Evolutionary conservation across 2,797 vertebrate genomes (phyloP).

Genomic region (Myoxocephalus aenaeus): DNA sequence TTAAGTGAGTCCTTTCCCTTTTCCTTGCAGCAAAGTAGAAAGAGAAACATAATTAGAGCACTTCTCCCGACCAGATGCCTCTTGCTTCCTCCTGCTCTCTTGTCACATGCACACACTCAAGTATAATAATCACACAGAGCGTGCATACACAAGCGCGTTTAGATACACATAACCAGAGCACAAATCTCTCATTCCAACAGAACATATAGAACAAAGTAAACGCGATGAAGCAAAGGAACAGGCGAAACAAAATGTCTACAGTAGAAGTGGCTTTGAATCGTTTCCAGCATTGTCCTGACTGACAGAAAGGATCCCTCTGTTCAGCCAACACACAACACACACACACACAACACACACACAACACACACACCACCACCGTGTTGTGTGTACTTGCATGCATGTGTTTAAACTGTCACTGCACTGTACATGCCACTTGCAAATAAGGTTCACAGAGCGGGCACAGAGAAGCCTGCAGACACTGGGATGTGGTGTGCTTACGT

Average conservation of each 20-base stretch:
- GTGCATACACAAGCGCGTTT: conserved; percentile 28
- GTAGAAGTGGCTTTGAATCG: conserved; percentile 80
- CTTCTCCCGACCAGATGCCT: conserved; percentile 34
- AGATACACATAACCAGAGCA: conserved; percentile 16
- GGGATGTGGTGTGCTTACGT: conserved; percentile 36
- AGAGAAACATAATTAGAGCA: conserved; percentile 57
- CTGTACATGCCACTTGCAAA: conserved; percentile 61
- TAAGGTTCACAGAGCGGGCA: conserved; percentile 65
- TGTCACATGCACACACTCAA: conserved; percentile 3
- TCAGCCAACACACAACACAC: conserved; percentile 47
- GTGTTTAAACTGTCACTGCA: conserved; percentile 49
- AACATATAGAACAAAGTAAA: conserved; percentile 61
- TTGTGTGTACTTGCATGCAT: conserved; percentile 50
- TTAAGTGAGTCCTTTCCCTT: conserved; percentile 32
- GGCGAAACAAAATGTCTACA: conserved; percentile 72
- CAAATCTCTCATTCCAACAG: conserved; percentile 44
- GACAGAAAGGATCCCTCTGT: conserved; percentile 84
- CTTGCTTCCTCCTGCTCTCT: conserved; percentile 23
- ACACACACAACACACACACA: conserved; percentile 29
- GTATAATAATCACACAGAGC: conserved; percentile 21
- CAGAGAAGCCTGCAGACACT: conserved; percentile 37
- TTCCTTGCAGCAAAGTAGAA: conserved; percentile 45
- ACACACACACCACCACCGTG: conserved; percentile 19
- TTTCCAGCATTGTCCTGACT: conserved; percentile 84
- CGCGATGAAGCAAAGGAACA: conserved; percentile 52